phyloP scores from a whole-genome alignment of 2,113 vertebrate species.

The Cisticola juncidis region DNA sequence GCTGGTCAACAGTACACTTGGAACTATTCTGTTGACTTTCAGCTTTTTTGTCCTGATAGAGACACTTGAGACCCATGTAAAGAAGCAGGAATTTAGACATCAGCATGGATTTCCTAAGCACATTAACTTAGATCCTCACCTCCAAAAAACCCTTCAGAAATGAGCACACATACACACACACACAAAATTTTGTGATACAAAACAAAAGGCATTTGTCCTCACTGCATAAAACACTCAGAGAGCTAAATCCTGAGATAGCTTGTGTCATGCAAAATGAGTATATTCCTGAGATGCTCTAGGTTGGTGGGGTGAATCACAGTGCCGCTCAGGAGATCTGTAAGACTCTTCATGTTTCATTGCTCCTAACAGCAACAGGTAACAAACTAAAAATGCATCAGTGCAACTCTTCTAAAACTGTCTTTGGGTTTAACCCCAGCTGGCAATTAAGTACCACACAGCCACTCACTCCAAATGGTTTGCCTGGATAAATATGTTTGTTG shows the following conservation, averaged over 20 bases:
- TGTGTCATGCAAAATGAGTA: neutral
- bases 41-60: neutral
- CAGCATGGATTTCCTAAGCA: neutral
- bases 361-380: neutral
- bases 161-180: neutral
- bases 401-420: neutral
- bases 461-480: accelerated
- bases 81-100: neutral
- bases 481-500: neutral
- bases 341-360: neutral
- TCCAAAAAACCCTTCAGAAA: neutral
- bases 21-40: neutral
- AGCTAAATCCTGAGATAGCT: neutral
- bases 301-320: neutral
- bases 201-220: neutral
- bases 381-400: neutral
- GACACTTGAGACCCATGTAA: neutral
- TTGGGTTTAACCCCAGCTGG: neutral
- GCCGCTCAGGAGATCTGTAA: neutral
- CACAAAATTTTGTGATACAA: neutral
- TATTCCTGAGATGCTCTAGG: neutral
- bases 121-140: neutral
- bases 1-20: neutral
- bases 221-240: neutral
- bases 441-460: neutral